These are phyloP conservation scores for Muscicapa comitata DNA, from an alignment of 2,797 vertebrate species.

Conservation along the genomic window DNA sequence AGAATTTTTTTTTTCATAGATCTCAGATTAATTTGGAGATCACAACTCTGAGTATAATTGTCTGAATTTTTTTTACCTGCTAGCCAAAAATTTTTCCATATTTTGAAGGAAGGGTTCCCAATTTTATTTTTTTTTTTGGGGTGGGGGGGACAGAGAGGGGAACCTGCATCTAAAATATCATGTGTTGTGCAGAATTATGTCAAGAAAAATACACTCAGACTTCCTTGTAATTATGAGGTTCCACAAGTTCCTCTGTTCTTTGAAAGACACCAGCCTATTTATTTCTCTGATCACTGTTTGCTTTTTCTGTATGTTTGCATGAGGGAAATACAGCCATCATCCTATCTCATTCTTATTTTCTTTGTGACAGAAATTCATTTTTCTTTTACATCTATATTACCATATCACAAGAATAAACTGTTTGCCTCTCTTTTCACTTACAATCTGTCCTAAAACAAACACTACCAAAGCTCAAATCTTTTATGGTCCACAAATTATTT, in stretches of 20 bases:
- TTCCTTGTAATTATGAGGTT: neutral
- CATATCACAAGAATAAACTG: neutral
- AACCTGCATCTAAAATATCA: neutral
- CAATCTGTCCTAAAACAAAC: neutral
- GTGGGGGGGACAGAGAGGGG: fast-evolving
- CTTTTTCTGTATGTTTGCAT: neutral
- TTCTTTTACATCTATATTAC: neutral
- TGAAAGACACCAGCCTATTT: neutral
- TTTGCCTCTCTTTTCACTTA: neutral
- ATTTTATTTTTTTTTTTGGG: too few relatives aligned
- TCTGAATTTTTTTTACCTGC: neutral
- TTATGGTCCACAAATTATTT: neutral
- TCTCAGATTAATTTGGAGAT: neutral
- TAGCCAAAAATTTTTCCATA: neutral
- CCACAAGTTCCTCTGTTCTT: neutral
- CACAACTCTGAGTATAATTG: neutral
- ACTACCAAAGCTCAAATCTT: neutral
- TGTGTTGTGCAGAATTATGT: neutral
- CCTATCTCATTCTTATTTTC: neutral
- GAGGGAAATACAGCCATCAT: neutral
- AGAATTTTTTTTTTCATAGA: neutral
- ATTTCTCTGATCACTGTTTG: neutral
- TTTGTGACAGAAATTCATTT: neutral
- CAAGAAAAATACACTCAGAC: neutral
- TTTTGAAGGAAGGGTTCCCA: neutral